Base-by-base conservation (phyloP, 2,888 invertebrate genomes). In the Laothoe populi region DNA sequence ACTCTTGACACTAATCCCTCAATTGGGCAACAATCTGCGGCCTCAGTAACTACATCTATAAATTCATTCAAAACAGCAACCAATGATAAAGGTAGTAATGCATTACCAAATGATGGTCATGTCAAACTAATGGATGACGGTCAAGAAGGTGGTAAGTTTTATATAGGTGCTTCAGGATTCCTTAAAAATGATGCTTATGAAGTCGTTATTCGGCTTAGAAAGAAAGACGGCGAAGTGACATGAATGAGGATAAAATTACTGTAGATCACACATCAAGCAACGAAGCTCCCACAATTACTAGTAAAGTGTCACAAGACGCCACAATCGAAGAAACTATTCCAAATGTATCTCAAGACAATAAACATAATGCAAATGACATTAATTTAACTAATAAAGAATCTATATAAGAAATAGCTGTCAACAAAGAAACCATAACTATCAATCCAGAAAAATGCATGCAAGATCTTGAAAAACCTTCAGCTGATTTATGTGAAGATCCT, bases 151-250 rank as follows among this genome's bases (percentile, higher is more conserved):
- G 87, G 86, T 1, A 88, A 91, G 68, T 87, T 92, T 67, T 90
- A 86, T 61, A 83, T 92, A 16, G 91, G 90, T 16, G 83, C 90
- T 23, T 82, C 87, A 5, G 88, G 86, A 3, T 80, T 87, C 19
- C 74, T 92, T 7, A 87, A 86, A 73, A 80, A 90, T 66, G 83
- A 90, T 59, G 86, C 82, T 19, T 92, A 91, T 66, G 92, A 92
- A 84, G 88, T 92, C 11, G 75, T 92, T 8, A 90, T 92, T 72
- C 91, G 92, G 65, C 75, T 92, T 7, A 83, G 86, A 59, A 92
- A 91, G 64, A 92, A 89, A 71, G 86, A 83, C 24, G 65, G 66
- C 68, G 66, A 31, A 71, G 68, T 53, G 70, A 68, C 3, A 71
- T 64, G 57, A 65, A 67, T 53, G 35, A 64, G 23, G 63, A 64